Evolutionary conservation across 2,797 vertebrate species (phyloP).

Genomic region (Macropodus opercularis): DNA sequence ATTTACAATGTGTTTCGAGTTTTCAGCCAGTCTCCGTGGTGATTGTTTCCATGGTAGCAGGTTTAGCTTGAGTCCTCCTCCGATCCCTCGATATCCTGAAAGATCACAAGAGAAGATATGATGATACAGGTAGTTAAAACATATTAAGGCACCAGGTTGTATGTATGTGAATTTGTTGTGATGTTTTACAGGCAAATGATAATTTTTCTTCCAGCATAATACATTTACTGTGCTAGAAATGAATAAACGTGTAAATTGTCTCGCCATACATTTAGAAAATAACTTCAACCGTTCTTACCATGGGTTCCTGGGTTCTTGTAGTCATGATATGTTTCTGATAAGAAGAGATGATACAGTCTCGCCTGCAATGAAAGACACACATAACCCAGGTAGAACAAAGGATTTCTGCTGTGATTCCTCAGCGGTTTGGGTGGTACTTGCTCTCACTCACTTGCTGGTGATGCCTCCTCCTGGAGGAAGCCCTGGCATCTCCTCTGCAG

Average conservation of each 20-base stretch:
- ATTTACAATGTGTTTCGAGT: conserved; percentile 34
- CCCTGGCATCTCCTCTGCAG: conserved; percentile 77
- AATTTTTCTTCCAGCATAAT: too few species aligned
- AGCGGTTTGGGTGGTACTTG: not conserved
- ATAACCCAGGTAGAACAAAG: not conserved
- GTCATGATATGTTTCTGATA: conserved; percentile 79
- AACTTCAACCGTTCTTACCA: conserved; percentile 61
- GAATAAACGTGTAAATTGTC: too few species aligned
- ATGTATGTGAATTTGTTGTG: too few species aligned
- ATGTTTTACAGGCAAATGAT: too few species aligned
- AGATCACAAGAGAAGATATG: conserved; percentile 24
- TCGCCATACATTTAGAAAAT: not conserved
- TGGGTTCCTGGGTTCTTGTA: conserved; percentile 64
- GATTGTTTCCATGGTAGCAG: conserved; percentile 48
- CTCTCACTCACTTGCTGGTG: conserved; percentile 81
- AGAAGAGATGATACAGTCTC: conserved; percentile 81
- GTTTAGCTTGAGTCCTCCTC: conserved; percentile 74
- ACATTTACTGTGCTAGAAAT: too few species aligned
- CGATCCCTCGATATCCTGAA: conserved; percentile 77
- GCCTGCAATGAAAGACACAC: conserved; percentile 60
- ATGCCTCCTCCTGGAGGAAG: conserved; percentile 87
- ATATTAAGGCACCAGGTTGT: too few species aligned
- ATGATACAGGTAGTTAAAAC: too few species aligned
- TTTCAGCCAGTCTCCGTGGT: conserved; percentile 35
- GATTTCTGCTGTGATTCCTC: not conserved